Evolutionary conservation across 2,888 invertebrate genomes (phyloP), one percentile per base, ranked within the genome.

Genomic region (Orthonevra nobilis): DNA sequence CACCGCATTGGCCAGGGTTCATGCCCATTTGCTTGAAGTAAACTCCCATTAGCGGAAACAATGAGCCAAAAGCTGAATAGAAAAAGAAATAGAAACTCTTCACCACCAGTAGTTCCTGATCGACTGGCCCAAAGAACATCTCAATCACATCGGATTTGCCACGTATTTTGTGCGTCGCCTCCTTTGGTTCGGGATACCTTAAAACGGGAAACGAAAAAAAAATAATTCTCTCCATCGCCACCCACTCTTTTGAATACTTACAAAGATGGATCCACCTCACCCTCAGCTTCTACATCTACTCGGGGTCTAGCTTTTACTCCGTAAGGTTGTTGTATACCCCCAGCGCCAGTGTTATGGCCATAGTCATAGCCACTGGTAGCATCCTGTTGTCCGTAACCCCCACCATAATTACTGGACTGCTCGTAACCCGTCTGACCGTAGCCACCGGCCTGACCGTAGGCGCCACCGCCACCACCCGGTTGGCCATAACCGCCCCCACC

Each of bases 21-120:
- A 99, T 98, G 73, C 98, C 98, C 94, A 99, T 95, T 91, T 99
- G 99, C 90, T 99, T 99, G 91, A 99, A 99, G 90, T 99, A 99
- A 42, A 99, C 97, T 30, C 98, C 99, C 94, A 99, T 96, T 77
- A 99, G 90, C 0, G 99, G 99, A 87, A 99, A 99, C 10, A 99
- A 92, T 0, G 97, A 97, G 3, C 99, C 99, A 88, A 99, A 99
- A 0, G 99, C 98, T 36, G 98, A 97, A 89, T 98, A 99, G 90
- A 99, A 99, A 92, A 98, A 98, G 90, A 99, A 98, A 89, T 99
- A 99, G 90, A 99, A 99, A 15, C 96, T 94, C 90, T 99, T 99
- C 83, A 97, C 97, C 60, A 97, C 94, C 83, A 99, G 92, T 56
- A 99, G 90, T 88, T 98, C 97, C 83, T 95, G 95, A 88, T 97